A percentile compares a stretch with the other conserved stretches of the same genome.
phyloP scores from a whole-genome alignment of 2,113 vertebrate genomes.

The Dicrurus megarhynchus region DNA sequence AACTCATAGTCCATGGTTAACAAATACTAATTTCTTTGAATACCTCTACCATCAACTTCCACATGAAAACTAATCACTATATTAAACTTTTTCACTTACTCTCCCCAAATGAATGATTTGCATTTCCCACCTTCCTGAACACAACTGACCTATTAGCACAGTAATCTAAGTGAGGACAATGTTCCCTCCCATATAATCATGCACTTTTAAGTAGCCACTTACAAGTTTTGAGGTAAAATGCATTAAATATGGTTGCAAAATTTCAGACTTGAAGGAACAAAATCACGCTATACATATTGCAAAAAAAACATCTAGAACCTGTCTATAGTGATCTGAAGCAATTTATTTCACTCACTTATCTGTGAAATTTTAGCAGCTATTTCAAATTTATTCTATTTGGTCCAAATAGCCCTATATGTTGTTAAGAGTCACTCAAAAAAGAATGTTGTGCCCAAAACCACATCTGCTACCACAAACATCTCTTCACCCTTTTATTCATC shows the following conservation, averaged over 20 bases:
- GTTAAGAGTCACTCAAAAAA: not conserved
- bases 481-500: not conserved
- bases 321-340: not conserved
- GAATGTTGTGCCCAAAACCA: not conserved
- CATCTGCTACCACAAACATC: not conserved
- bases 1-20: not conserved
- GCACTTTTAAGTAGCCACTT: not conserved
- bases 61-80: not conserved
- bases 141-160: not conserved
- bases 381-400: not conserved
- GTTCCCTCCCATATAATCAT: not conserved
- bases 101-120: not conserved
- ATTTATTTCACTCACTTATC: not conserved
- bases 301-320: not conserved
- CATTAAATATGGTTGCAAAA: not conserved
- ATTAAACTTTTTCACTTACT: not conserved
- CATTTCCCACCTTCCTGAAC: not conserved
- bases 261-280: not conserved
- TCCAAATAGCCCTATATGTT: not conserved
- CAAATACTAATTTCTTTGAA: not conserved
- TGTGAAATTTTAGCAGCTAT: not conserved
- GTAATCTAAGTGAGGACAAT: not conserved
- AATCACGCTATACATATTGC: not conserved
- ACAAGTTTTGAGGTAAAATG: not conserved
- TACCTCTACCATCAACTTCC: not conserved